A percentile compares a stretch with the other conserved stretches of the same genome.
phyloP scores from a whole-genome alignment of 2,797 vertebrate species.

The Etheostoma perlongum region DNA sequence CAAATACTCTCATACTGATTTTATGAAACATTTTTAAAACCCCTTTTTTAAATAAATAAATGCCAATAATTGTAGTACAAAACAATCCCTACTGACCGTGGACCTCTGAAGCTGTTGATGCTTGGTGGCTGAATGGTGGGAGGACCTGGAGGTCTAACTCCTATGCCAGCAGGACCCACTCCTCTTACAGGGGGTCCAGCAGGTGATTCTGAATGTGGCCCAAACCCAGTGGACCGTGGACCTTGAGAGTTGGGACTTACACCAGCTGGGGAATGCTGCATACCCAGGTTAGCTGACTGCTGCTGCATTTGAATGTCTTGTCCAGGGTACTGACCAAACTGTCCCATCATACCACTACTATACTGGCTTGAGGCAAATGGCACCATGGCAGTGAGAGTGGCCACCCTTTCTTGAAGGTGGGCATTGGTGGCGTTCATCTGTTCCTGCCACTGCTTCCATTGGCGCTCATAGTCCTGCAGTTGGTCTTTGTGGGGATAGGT shows the following conservation, averaged over 20 bases:
- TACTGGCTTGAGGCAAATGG: constrained; percentile 84
- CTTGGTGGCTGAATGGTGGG: constrained; percentile 82
- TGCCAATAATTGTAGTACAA: neutral
- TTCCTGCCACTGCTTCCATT: constrained; percentile 98
- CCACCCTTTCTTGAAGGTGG: constrained; percentile 92
- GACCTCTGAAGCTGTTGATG: constrained; percentile 86
- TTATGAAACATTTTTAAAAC: neutral
- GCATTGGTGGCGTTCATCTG: constrained; percentile 95
- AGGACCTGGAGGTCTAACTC: constrained; percentile 78
- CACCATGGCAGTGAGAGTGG: constrained; percentile 88
- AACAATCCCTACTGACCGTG: constrained; percentile 83
- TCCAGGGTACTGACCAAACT: constrained; percentile 85
- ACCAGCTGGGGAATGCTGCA: constrained; percentile 63
- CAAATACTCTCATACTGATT: neutral
- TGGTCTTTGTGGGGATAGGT: constrained; percentile 97
- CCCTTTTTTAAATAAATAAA: neutral
- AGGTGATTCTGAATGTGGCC: constrained; percentile 59
- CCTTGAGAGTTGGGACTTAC: constrained; percentile 55
- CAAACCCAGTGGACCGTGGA: constrained; percentile 63
- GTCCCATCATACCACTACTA: constrained; percentile 82
- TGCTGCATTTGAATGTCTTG: constrained; percentile 80
- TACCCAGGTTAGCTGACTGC: constrained; percentile 55
- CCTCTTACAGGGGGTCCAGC: constrained; percentile 58
- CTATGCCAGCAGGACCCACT: constrained; percentile 76
- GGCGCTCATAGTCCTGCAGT: constrained; percentile 94